Base-by-base conservation (phyloP, 2,797 vertebrate species). In the Artibeus lituratus region DNA sequence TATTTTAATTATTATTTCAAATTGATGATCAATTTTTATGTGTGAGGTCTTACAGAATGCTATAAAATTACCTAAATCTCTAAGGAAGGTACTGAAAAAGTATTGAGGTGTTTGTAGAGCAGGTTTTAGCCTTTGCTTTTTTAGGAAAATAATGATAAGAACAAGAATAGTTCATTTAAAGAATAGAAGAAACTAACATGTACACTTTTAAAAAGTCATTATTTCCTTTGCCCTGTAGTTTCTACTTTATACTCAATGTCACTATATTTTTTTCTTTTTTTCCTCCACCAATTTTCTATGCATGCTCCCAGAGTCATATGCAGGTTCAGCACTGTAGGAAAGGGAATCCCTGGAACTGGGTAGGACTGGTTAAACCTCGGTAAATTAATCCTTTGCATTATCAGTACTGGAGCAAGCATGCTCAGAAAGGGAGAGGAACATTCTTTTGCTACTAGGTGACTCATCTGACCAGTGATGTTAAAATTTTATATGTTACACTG, bases 1-100 rank as follows among this genome's bases (percentile, higher is more conserved):
- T 94, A 18, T 82, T 85, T 87, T 85, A 91, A 59, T 78, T 65
- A 51, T 86, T 78, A n/a, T 72, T 78, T 93, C 39, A 83, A 92
- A 49, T 73, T 7, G 7, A 42, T 91, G 42, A 70, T 77, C 78
- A 42, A 49, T 83, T 29, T 29, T 94, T 21, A 83, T 69, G 81
- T 81, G 4, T 9, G 80, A 16, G 21, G 16, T 35, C 10, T 91
- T 85, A 55, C 5, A 10, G 67, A 69, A 72, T 73, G 6, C 42
- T 55, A 32, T 35, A 49, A 91, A 72, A 80, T 19, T 92, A 65
- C 3, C 39, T 44, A 18, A 74, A 77, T 85, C 10, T 70, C 10
- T 62, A 29, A 29, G 19, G 6, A 3, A 59, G 19, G 7, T 26
- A 37, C 42, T 73, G 74, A 37, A 29, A 74, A 92, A 87, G 0